These are phyloP conservation scores for Austrolebias charrua DNA, from an alignment of 2,797 vertebrate species.

Conservation along the genomic window DNA sequence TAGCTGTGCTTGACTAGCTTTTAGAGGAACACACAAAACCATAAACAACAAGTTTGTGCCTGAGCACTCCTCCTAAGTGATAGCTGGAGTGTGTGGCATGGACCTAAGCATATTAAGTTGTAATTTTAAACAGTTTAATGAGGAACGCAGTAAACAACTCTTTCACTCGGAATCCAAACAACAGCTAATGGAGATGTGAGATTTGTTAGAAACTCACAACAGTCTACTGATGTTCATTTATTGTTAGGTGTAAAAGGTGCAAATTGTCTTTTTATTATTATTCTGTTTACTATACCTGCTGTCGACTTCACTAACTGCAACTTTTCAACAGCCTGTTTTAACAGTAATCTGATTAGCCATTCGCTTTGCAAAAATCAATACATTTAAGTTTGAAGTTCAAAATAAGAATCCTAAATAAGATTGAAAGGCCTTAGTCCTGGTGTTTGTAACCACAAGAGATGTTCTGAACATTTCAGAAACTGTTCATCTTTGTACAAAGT, in stretches of 20 bases:
- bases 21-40: conserved; percentile 80
- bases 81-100: conserved; percentile 64
- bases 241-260: conserved; percentile 7
- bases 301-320: conserved; percentile 2
- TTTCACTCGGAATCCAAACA: conserved; percentile 43
- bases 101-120: conserved; percentile 59
- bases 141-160: conserved; percentile 45
- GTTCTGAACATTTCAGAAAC: neutral
- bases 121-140: conserved; percentile 60
- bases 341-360: neutral
- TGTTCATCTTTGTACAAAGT: neutral
- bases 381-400: neutral
- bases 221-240: conserved; percentile 23
- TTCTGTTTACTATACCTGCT: neutral
- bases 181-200: conserved; percentile 23
- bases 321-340: neutral
- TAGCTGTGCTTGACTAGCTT: conserved; percentile 78
- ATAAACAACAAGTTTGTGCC: conserved; percentile 77
- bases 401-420: no score
- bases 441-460: no score
- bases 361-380: neutral
- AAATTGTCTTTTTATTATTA: conserved; percentile 13
- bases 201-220: conserved; percentile 29
- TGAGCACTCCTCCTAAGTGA: conserved; percentile 67
- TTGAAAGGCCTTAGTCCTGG: no score